Base-by-base conservation (phyloP, 1,140 invertebrate genomes). In the Riptortus pedestris region DNA sequence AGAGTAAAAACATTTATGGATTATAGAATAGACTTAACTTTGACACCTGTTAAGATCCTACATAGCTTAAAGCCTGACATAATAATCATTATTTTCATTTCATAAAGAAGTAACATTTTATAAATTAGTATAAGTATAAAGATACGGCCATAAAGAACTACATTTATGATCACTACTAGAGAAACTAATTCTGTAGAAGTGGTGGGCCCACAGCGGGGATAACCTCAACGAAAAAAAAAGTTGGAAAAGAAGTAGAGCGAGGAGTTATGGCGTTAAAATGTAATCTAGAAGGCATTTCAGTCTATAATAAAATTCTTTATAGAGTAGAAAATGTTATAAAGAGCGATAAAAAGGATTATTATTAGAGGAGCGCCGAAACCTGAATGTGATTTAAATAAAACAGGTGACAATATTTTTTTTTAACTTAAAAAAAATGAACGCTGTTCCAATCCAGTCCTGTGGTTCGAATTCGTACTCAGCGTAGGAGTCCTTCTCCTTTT, bases 301-400 rank as follows among this genome's bases (percentile, higher is more conserved):
- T 26, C 24, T 18, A 55, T 55, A 55, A 55, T 55, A 55, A 55
- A 55, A 55, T 55, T 55, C 51, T 55, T 55, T 55, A 55, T 55
- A 24, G 51, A 55, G 51, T 55, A 55, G 51, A 24, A 55, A 55
- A 55, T 55, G 51, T 24, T 55, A 55, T 55, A 55, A 55, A 55
- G 22, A 24, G 24, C 51, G 51, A 55, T 55, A 55, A 55, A 55
- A 55, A 18, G 51, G 51, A 55, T 55, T 55, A 55, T 55, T 55
- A 55, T 55, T 4, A 24, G 18, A 24, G 2, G 51, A 55, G 51
- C 51, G 24, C 51, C 18, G 51, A 55, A 55, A 55, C 51, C 22
- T 14, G 51, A 24, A 24, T 26, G 20, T 55, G 51, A 55, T 55
- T 55, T 55, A 55, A 55, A 55, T 55, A 55, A 55, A 55, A 55